These are phyloP conservation scores for Diglossa cyanea DNA, from an alignment of 2,797 vertebrate species.

Conservation along the genomic window DNA sequence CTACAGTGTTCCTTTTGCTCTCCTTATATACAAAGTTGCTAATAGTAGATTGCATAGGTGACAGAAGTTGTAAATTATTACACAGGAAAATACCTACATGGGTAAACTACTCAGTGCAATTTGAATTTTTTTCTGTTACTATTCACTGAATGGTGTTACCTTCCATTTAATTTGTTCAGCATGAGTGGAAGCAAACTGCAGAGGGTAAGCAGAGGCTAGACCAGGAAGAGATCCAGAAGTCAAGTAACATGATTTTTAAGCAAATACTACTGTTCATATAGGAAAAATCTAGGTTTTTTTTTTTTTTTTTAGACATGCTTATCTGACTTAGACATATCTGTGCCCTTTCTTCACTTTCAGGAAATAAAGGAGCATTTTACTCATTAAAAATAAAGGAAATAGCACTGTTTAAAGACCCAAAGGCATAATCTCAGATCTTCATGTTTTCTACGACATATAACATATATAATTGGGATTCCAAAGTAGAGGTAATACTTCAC, in stretches of 20 bases:
- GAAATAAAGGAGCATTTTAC: neutral
- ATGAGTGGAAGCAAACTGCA: neutral
- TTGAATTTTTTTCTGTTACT: neutral
- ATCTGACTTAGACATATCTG: neutral
- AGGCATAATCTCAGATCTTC: neutral
- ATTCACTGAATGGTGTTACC: neutral
- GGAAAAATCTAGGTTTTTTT: neutral
- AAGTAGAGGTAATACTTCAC: neutral
- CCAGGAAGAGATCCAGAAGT: neutral
- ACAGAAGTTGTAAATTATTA: neutral
- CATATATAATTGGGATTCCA: neutral
- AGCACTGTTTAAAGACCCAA: neutral
- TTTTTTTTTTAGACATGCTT: neutral
- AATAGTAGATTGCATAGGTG: slow-evolving; percentile 21
- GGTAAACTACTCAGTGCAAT: neutral
- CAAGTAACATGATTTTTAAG: neutral
- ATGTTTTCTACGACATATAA: neutral
- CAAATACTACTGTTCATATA: neutral
- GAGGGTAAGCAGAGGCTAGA: neutral
- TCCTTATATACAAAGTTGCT: slow-evolving; percentile 17
- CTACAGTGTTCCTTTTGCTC: slow-evolving; percentile 5
- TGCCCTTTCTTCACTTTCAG: neutral
- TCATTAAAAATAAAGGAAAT: neutral
- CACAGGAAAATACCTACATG: neutral
- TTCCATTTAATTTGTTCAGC: slow-evolving; percentile 34